Percentiles rank a stretch among this genome's conserved stretches.
These are phyloP conservation scores for Lepidurus packardi DNA, from an alignment of 1,140 invertebrate species.

Conservation along the genomic window DNA sequence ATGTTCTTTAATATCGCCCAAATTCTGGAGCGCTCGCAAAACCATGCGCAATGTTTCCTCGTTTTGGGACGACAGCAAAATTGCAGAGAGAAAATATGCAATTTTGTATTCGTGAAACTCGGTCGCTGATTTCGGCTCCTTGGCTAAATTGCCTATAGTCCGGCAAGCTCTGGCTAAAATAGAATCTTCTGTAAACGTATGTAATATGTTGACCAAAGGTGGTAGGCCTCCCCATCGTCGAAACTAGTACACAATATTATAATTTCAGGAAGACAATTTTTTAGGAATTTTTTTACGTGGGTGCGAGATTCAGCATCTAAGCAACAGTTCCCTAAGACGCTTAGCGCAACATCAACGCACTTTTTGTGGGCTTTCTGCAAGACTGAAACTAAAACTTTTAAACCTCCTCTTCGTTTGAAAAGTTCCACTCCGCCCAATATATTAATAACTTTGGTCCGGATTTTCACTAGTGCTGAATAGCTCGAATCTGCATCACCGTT, in stretches of 20 bases:
- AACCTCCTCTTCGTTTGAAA: neutral
- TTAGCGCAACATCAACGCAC: neutral
- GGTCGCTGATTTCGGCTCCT: conserved; percentile 8
- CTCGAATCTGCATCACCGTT: neutral
- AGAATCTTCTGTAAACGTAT: neutral
- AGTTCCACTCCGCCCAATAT: neutral
- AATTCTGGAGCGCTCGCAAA: neutral
- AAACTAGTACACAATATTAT: neutral
- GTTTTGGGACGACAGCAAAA: neutral
- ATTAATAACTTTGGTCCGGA: neutral
- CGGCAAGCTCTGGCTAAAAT: neutral
- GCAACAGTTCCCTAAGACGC: neutral
- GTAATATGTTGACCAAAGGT: neutral
- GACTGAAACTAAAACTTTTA: neutral
- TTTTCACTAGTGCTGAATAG: neutral
- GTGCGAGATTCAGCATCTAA: neutral
- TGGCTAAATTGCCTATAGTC: neutral
- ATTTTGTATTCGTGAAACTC: neutral
- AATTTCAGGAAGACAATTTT: neutral
- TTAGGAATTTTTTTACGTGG: neutral
- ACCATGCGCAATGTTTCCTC: neutral
- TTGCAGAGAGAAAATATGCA: neutral
- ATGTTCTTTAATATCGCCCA: neutral
- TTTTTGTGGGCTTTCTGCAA: neutral
- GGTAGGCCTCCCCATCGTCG: conserved; percentile 3